Evolutionary conservation across 2,113 vertebrate genomes (phyloP).

Genomic region (Grammomys surdaster): DNA sequence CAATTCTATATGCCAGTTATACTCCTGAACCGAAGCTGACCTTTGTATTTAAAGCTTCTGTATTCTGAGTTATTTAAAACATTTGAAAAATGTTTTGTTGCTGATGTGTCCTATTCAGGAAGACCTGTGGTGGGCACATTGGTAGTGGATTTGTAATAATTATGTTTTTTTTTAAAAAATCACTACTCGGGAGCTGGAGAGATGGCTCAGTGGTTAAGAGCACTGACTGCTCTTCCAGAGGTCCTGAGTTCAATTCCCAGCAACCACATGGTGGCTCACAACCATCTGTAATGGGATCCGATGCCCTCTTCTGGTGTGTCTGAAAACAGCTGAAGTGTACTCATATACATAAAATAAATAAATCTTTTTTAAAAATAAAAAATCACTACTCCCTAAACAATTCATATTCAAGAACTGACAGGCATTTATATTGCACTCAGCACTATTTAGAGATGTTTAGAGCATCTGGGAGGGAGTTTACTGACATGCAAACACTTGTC

Average conservation of each 20-base stretch:
- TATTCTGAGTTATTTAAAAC: not conserved
- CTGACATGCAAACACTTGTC: not conserved
- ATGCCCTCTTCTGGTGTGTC: too few relatives aligned
- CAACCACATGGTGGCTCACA: too few relatives aligned
- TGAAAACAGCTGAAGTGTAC: too few relatives aligned
- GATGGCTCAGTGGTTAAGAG: too few relatives aligned
- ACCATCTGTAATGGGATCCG: too few relatives aligned
- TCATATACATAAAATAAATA: too few relatives aligned
- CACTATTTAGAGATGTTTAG: not conserved
- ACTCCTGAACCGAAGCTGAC: not conserved
- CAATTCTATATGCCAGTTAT: not conserved
- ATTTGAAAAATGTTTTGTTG: not conserved
- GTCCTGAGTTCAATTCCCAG: too few relatives aligned
- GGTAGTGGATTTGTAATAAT: not conserved
- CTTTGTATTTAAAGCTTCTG: not conserved
- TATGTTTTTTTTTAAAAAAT: not conserved
- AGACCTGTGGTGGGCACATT: not conserved
- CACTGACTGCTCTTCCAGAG: too few relatives aligned
- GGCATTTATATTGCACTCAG: not conserved
- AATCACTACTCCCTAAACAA: not conserved
- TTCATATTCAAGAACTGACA: not conserved
- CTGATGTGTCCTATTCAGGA: not conserved
- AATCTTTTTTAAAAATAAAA: not conserved
- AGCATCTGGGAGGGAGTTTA: not conserved
- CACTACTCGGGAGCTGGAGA: not conserved